Evolutionary conservation across 2,113 vertebrate species (phyloP).

Genomic region (Elephantulus edwardii): DNA sequence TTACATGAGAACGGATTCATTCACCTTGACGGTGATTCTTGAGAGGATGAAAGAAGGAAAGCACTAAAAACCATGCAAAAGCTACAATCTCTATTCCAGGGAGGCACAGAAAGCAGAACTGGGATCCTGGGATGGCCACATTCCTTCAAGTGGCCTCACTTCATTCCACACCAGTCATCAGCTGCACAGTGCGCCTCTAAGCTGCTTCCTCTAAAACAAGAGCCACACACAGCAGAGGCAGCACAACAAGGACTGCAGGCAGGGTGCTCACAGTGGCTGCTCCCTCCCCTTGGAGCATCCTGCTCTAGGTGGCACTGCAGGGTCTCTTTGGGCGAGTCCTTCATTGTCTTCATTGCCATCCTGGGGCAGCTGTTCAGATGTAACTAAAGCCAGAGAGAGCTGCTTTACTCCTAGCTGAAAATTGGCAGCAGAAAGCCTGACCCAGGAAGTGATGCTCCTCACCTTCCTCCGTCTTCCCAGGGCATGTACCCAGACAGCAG

Average conservation of each 20-base stretch:
- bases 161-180: conserved; percentile 35
- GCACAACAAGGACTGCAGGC: conserved; percentile 70
- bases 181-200: conserved; percentile 21
- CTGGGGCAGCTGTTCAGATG: conserved; percentile 46
- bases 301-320: conserved; percentile 40
- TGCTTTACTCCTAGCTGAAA: conserved; percentile 57
- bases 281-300: conserved; percentile 65
- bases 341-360: conserved; percentile 50
- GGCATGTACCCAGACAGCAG: not conserved
- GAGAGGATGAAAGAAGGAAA: conserved; percentile 53
- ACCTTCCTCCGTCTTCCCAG: conserved; percentile 74
- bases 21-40: not conserved
- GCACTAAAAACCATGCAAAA: conserved; percentile 65
- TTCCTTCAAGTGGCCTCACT: conserved; percentile 59
- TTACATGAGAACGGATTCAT: not conserved
- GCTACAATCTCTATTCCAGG: conserved; percentile 52
- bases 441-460: conserved; percentile 76
- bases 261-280: conserved; percentile 68
- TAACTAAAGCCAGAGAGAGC: conserved; percentile 68
- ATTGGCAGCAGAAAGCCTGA: conserved; percentile 80
- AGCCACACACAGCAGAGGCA: conserved; percentile 60
- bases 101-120: conserved; percentile 42
- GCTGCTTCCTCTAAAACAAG: conserved; percentile 2
- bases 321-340: conserved; percentile 11
- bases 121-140: conserved; percentile 30